Conservation (phyloP, 2,113 vertebrate genomes). For the Muntiacus reevesi region DNA sequence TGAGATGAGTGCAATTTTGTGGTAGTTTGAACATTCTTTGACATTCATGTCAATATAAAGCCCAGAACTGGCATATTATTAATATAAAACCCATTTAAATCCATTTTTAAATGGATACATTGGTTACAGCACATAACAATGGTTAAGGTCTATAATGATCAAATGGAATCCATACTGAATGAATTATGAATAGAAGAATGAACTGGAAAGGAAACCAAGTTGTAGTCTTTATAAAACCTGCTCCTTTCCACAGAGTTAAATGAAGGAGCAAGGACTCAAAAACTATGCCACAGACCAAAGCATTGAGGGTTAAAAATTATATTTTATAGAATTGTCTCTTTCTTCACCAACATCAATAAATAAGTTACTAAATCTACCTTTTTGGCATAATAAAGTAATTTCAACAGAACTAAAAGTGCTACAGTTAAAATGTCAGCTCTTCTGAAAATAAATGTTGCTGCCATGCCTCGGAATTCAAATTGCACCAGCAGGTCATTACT, state of each 20-base stretch:
- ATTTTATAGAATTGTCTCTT: neutral
- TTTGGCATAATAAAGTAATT: constrained; percentile 46
- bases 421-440: constrained; percentile 31
- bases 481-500: constrained; percentile 47
- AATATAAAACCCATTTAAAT: neutral
- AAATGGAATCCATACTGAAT: neutral
- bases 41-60: neutral
- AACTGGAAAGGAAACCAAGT: neutral
- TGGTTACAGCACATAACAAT: neutral
- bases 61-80: neutral
- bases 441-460: constrained; percentile 21
- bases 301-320: neutral
- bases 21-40: neutral
- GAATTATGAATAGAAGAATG: constrained; percentile 4
- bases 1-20: neutral
- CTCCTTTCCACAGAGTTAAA: neutral
- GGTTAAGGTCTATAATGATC: neutral
- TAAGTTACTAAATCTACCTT: constrained; percentile 44
- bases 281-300: neutral
- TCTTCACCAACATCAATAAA: constrained; percentile 38
- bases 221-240: neutral
- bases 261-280: neutral
- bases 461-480: constrained; percentile 36
- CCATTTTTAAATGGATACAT: neutral
- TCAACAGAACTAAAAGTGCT: constrained; percentile 22